Evolutionary conservation across 2,113 vertebrate genomes (phyloP).

Genomic region (Notothenia coriiceps): DNA sequence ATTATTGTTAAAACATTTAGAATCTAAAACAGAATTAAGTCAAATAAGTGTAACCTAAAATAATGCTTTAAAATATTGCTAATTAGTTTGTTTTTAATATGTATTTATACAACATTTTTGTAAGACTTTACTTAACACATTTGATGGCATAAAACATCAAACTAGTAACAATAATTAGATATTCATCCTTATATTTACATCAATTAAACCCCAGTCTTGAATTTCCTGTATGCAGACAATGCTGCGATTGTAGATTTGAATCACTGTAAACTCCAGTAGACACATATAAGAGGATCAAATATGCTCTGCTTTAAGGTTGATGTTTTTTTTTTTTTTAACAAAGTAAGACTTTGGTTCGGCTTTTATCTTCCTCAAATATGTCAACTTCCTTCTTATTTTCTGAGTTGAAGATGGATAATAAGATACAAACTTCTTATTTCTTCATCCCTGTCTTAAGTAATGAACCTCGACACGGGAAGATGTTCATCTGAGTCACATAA

Average conservation of each 20-base stretch:
- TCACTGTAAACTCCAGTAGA: not conserved
- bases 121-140: not conserved
- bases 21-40: not conserved
- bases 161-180: not conserved
- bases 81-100: not conserved
- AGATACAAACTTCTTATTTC: not conserved
- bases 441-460: not conserved
- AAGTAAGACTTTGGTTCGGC: not conserved
- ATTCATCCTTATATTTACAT: not conserved
- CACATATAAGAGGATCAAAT: not conserved
- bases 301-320: not conserved
- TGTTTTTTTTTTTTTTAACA: not conserved
- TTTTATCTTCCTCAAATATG: constrained; percentile 22
- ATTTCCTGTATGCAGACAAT: not conserved
- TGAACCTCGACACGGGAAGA: not conserved
- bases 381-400: not conserved
- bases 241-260: not conserved
- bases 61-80: not conserved
- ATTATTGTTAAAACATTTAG: not conserved
- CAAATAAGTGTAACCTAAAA: not conserved
- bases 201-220: not conserved
- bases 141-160: not conserved
- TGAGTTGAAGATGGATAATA: not conserved
- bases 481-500: not conserved
- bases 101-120: no score